Percentiles rank a stretch among this genome's conserved stretches.
Conservation (phyloP, 2,888 invertebrate genomes). For the Neelides folsomi region DNA sequence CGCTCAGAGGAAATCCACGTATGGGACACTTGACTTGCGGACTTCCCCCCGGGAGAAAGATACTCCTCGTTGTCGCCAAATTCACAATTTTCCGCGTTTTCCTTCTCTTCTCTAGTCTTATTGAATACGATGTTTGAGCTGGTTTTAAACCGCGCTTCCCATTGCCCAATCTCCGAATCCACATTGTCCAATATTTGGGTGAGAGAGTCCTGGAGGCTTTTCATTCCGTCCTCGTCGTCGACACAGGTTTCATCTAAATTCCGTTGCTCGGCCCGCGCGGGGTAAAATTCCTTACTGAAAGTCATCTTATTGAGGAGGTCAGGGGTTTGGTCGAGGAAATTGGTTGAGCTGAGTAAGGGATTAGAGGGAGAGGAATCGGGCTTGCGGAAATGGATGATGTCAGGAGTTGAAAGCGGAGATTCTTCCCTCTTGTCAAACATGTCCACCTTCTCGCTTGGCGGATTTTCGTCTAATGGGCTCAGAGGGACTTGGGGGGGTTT, state of each 20-base stretch:
- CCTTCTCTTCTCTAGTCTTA: background rate
- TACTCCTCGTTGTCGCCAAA: background rate
- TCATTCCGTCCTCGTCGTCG: constrained; percentile 14
- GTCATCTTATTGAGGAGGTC: constrained; percentile 28
- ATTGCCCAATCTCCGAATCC: background rate
- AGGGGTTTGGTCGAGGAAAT: constrained; percentile 23
- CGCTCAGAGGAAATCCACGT: constrained; percentile 31
- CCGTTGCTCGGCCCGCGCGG: background rate
- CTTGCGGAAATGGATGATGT: constrained; percentile 15
- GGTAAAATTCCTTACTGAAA: constrained; percentile 20
- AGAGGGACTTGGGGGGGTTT: too few species aligned
- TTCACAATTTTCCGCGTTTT: background rate
- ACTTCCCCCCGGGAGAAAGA: background rate
- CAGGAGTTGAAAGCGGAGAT: constrained; percentile 10
- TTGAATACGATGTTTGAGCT: background rate
- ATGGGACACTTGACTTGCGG: constrained; percentile 24
- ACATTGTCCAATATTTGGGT: constrained; percentile 2
- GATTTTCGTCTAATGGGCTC: too few species aligned
- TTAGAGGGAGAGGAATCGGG: background rate
- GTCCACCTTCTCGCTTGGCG: too few species aligned
- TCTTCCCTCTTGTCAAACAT: background rate
- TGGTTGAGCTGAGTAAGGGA: constrained; percentile 1
- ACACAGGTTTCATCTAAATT: constrained; percentile 5
- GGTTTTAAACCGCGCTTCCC: background rate
- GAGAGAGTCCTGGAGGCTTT: constrained; percentile 6